Evolutionary conservation across 2,888 invertebrate genomes (phyloP).

Genomic region (Colostygia pectinataria): DNA sequence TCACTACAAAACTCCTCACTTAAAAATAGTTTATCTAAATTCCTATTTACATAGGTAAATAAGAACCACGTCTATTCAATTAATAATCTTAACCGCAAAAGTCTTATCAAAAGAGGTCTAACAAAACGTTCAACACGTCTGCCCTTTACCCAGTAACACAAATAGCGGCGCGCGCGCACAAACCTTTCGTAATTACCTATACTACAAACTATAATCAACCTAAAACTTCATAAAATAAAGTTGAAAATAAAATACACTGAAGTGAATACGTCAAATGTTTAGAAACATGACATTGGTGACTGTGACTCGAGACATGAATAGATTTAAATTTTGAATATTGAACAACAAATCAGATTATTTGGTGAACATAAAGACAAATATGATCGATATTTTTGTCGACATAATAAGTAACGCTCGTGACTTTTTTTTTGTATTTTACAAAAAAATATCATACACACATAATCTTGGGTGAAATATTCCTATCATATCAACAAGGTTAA

Average conservation of each 20-base stretch:
- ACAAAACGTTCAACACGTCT: constrained; percentile 53
- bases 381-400: too few species aligned
- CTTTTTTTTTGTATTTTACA: too few species aligned
- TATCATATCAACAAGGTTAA: too few species aligned
- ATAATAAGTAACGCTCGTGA: too few species aligned
- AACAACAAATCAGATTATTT: constrained; percentile 15
- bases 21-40: neutral
- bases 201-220: constrained; percentile 5
- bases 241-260: constrained; percentile 32
- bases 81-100: constrained; percentile 47
- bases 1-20: too few species aligned
- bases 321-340: constrained; percentile 58
- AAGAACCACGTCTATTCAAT: constrained; percentile 23
- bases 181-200: constrained; percentile 43
- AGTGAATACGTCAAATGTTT: constrained; percentile 35
- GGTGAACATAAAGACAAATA: too few species aligned
- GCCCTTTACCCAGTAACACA: constrained; percentile 80
- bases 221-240: constrained; percentile 33
- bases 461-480: too few species aligned
- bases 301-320: constrained; percentile 61
- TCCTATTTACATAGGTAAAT: neutral
- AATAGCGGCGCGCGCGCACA: constrained; percentile 57
- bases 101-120: constrained; percentile 38
- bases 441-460: too few species aligned
- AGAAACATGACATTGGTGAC: constrained; percentile 68